These are phyloP conservation scores for Nymphalis urticae DNA, from an alignment of 2,888 invertebrate genomes.

Conservation along the genomic window DNA sequence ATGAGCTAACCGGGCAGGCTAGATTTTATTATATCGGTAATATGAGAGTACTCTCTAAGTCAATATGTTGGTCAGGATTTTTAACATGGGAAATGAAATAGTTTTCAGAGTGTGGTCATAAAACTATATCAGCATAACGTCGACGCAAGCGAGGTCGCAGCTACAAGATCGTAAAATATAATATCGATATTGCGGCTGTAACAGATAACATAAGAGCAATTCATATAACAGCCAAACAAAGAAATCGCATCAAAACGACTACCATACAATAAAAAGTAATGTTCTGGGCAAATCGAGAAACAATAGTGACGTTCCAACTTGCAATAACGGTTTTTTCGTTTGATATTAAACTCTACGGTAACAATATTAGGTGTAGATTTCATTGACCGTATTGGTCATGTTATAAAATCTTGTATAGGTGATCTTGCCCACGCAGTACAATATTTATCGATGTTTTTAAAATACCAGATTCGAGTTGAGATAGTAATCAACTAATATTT, in stretches of 20 bases:
- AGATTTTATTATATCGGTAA: too few species aligned
- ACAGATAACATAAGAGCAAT: conserved; percentile 42
- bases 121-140: too few species aligned
- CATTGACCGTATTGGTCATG: not conserved
- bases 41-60: too few species aligned
- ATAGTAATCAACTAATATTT: conserved; percentile 17
- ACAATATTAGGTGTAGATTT: conserved; percentile 13
- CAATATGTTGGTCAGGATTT: too few species aligned
- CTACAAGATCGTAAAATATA: too few species aligned
- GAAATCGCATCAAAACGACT: conserved; percentile 60
- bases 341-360: conserved; percentile 26
- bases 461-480: conserved; percentile 27
- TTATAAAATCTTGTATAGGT: conserved; percentile 37
- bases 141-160: too few species aligned
- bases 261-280: conserved; percentile 66
- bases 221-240: conserved; percentile 55
- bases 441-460: conserved; percentile 52
- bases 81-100: too few species aligned
- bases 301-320: conserved; percentile 59
- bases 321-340: conserved; percentile 37
- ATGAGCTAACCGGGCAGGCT: too few species aligned
- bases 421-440: conserved; percentile 48
- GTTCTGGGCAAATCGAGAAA: conserved; percentile 64
- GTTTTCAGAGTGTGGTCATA: too few species aligned
- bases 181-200: conserved; percentile 8